phyloP scores from a whole-genome alignment of 2,797 vertebrate species.

The Halcyon badia region DNA sequence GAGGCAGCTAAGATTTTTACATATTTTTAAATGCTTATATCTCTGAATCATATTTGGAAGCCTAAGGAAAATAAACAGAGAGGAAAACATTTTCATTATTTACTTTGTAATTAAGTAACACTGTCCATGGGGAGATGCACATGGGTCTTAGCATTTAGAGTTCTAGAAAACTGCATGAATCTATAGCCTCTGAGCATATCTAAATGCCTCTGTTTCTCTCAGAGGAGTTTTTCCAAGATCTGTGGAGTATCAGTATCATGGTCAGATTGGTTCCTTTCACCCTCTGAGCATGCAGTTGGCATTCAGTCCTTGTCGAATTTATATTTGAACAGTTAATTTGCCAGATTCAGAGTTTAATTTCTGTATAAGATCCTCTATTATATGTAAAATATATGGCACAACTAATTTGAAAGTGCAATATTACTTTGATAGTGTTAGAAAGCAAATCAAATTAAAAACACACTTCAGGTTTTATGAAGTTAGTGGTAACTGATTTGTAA shows the following conservation, averaged over 20 bases:
- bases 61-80: not conserved
- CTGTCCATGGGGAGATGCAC: not conserved
- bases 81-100: not conserved
- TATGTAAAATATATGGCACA: not conserved
- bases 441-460: not conserved
- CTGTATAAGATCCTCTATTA: not conserved
- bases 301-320: not conserved
- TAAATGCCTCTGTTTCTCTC: not conserved
- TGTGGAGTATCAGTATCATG: not conserved
- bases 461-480: not conserved
- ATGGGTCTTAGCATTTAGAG: not conserved
- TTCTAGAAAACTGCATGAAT: not conserved
- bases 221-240: not conserved
- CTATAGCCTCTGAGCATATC: not conserved
- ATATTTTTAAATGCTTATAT: not conserved
- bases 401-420: not conserved
- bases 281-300: not conserved
- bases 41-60: not conserved
- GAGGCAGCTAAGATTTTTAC: not conserved
- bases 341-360: not conserved
- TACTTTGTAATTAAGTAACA: not conserved
- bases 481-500: not conserved
- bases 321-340: not conserved
- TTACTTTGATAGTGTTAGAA: not conserved
- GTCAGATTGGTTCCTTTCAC: not conserved